Evolutionary conservation across 2,888 invertebrate species (phyloP), one percentile per base, ranked within the genome.

Genomic region (Aplocera efformata): DNA sequence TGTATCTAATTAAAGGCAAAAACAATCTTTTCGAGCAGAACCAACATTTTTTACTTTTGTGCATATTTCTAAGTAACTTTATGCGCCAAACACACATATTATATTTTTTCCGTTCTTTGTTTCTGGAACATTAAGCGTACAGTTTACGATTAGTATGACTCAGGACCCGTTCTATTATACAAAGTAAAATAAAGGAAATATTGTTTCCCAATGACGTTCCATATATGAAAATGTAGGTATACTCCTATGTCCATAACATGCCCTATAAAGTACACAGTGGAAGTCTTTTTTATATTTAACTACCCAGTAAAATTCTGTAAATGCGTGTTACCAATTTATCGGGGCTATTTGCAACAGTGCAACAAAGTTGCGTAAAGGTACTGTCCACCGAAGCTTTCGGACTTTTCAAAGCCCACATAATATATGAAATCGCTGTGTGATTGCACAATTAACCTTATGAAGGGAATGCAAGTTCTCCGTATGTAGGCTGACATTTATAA

Each of bases 231-330:
- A 50, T 46, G 50, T 47, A 41, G 31, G 43, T 42, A 36, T 54
- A 42, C n/a, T n/a, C n/a, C n/a, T 35, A 50, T 32, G 48, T 49
- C 35, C 35, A 58, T 50, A 58, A 59, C 56, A 48, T 50, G 56
- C 40, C 53, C 55, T 62, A 58, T 56, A 61, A 56, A 60, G 48
- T 46, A 50, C 36, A 48, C 49, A 52, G 48, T 49, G 44, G 49
- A 57, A 54, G 54, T 53, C 48, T 58, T 62, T 66, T 57, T 65
- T 54, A 53, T 56, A 40, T 63, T 75, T 74, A 66, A 74, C 53
- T 60, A 54, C 63, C 60, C 61, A 64, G 67, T 76, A 69, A 76
- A 69, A 60, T 67, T 57, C 60, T 65, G 65, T 71, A 65, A 69
- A 65, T 62, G 69, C 60, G 56, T 72, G 53, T 63, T 56, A 61